Evolutionary conservation across 1,140 invertebrate genomes (phyloP).

Genomic region (Aphidius gifuensis): DNA sequence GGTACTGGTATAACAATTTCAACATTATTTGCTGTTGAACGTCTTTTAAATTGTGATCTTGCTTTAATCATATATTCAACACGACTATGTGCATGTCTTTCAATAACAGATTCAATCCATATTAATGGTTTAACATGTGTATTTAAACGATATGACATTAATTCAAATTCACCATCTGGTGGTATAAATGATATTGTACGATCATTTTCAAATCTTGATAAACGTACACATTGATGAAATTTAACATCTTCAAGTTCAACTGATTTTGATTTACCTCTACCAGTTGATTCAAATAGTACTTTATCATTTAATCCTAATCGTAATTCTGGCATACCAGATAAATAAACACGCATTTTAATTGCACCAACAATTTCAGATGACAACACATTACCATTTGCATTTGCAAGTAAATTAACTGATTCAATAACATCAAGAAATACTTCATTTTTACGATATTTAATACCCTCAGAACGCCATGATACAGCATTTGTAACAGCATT

Average conservation of each 20-base stretch:
- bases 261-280: conserved; percentile 96
- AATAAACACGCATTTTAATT: conserved; percentile 98
- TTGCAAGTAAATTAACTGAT: conserved; percentile 95
- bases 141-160: conserved; percentile 99
- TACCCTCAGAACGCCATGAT: conserved; percentile 97
- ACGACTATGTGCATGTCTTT: conserved; percentile 95
- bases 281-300: conserved; percentile 97
- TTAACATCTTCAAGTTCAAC: conserved; percentile 99
- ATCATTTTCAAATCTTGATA: conserved; percentile 98
- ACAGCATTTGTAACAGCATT: conserved; percentile 99
- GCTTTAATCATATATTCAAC: conserved; percentile 99
- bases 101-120: conserved; percentile 99
- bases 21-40: conserved; percentile 98
- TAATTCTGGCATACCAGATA: conserved; percentile 99
- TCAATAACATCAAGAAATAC: conserved; percentile 99
- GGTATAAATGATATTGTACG: conserved; percentile 98
- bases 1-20: conserved; percentile 99
- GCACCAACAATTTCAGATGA: conserved; percentile 98
- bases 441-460: conserved; percentile 99
- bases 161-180: conserved; percentile 98
- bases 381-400: conserved; percentile 96
- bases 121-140: conserved; percentile 98
- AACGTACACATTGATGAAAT: conserved; percentile 98
- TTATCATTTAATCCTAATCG: conserved; percentile 97
- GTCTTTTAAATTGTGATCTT: conserved; percentile 96